phyloP scores from a whole-genome alignment of 2,113 vertebrate genomes.

The Myotis yumanensis region DNA sequence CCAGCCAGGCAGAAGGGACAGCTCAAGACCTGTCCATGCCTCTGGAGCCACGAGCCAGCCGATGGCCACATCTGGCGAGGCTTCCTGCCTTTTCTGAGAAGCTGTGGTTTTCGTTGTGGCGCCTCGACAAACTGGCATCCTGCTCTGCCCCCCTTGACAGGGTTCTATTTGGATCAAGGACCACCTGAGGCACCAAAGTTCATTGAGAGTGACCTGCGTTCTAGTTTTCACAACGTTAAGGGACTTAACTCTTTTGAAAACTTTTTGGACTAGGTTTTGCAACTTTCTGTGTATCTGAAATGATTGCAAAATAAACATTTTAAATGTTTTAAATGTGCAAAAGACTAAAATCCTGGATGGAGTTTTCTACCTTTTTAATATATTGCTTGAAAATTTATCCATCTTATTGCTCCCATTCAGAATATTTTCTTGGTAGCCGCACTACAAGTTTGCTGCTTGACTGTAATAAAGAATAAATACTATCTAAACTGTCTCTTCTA shows the following conservation, averaged over 20 bases:
- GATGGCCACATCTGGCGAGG: background rate
- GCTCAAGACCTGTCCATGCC: background rate
- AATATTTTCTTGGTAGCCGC: background rate
- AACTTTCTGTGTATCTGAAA: background rate
- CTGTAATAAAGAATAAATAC: background rate
- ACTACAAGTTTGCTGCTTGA: background rate
- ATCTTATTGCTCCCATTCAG: background rate
- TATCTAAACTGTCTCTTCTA: background rate
- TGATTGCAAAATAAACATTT: constrained; percentile 14
- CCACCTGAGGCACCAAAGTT: background rate
- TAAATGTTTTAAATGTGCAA: background rate
- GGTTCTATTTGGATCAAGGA: background rate
- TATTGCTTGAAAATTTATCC: background rate
- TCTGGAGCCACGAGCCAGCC: background rate
- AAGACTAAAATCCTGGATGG: background rate
- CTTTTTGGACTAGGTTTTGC: background rate
- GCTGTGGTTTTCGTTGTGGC: background rate
- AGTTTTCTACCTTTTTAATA: background rate
- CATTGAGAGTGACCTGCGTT: background rate
- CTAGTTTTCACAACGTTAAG: background rate
- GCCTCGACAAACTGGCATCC: background rate
- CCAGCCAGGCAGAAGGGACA: accelerated
- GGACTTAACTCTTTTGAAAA: background rate
- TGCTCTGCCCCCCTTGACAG: background rate
- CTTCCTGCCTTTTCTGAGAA: constrained; percentile 3